A percentile compares a stretch with the other conserved stretches of the same genome.
Evolutionary conservation across 2,888 invertebrate genomes (phyloP).

Genomic region (Drosophila prostipennis): DNA sequence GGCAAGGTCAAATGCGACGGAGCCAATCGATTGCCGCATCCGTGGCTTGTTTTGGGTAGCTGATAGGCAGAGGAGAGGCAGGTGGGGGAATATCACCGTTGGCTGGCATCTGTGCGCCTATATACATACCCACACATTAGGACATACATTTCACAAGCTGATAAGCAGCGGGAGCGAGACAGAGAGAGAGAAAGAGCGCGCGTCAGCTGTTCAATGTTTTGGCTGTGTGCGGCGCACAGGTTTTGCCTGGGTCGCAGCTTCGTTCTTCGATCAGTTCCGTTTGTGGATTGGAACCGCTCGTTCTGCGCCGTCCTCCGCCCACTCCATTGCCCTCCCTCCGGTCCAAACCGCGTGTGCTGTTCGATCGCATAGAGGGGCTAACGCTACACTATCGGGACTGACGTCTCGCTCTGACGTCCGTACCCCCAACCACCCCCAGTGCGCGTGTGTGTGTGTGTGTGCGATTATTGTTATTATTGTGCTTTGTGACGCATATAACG

Average conservation of each 20-base stretch:
- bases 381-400: slow-evolving; percentile 28
- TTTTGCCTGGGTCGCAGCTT: slow-evolving; percentile 46
- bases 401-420: slow-evolving; percentile 48
- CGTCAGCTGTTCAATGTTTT: slow-evolving; percentile 74
- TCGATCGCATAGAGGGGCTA: too few relatives aligned
- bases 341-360: slow-evolving; percentile 22
- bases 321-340: neutral
- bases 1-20: slow-evolving; percentile 22
- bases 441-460: neutral
- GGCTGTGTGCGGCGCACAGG: slow-evolving; percentile 64
- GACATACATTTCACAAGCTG: slow-evolving; percentile 54
- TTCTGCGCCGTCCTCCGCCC: slow-evolving; percentile 9
- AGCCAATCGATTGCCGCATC: slow-evolving; percentile 24
- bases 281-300: slow-evolving; percentile 73
- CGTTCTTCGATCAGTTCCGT: slow-evolving; percentile 68
- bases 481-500: slow-evolving; percentile 63
- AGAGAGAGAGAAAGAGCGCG: slow-evolving; percentile 6
- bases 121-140: slow-evolving; percentile 4
- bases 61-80: too few relatives aligned
- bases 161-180: slow-evolving; percentile 51
- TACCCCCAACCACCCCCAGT: slow-evolving; percentile 17
- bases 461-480: slow-evolving; percentile 38
- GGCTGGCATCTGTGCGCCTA: slow-evolving; percentile 21
- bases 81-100: neutral
- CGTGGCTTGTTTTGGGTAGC: slow-evolving; percentile 1